Conservation (phyloP, 2,797 vertebrate species). For the Paramormyrops hopkinsi region DNA sequence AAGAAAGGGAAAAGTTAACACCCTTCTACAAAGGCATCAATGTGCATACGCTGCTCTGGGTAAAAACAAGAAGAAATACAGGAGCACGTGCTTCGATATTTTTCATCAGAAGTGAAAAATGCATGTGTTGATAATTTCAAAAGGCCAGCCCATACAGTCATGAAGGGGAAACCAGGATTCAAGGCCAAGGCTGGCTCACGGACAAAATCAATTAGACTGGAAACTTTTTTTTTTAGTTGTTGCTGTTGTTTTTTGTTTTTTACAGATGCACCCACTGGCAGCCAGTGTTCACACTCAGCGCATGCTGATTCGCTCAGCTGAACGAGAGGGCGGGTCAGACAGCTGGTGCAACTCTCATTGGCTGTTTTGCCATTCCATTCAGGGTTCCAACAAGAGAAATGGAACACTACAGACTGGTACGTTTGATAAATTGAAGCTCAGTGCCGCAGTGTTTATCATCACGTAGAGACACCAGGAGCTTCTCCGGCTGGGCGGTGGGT, state of each 20-base stretch:
- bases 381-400: background rate
- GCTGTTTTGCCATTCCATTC: background rate
- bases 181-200: background rate
- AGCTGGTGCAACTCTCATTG: background rate
- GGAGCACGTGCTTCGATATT: background rate
- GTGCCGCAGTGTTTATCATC: conserved; percentile 8
- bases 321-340: background rate
- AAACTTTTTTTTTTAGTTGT: background rate
- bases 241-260: background rate
- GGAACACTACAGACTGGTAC: background rate
- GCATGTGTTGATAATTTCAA: background rate
- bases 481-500: background rate
- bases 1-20: background rate
- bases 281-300: background rate
- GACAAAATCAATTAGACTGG: background rate
- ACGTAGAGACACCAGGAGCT: background rate
- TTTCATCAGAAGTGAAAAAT: background rate
- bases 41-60: background rate
- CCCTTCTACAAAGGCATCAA: background rate
- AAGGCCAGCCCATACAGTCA: background rate
- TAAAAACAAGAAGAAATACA: background rate
- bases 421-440: background rate
- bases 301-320: background rate
- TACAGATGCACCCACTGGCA: background rate
- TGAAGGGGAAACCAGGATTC: background rate